These are phyloP conservation scores for Cygnus olor DNA, from an alignment of 2,797 vertebrate genomes.

Conservation along the genomic window DNA sequence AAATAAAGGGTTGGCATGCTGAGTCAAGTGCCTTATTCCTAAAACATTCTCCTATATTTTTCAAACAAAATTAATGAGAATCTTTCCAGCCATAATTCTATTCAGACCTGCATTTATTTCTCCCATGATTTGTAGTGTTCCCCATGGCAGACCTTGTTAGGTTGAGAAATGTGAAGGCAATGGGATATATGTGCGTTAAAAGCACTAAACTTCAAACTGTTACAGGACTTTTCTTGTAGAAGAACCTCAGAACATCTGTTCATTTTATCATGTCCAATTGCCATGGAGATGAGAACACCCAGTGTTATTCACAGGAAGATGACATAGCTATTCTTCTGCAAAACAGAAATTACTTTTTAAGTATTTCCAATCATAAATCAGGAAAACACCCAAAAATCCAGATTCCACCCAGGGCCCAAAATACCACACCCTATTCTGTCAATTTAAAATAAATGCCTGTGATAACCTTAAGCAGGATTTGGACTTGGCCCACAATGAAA, in stretches of 20 bases:
- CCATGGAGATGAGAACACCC: slow-evolving; percentile 69
- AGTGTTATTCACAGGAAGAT: slow-evolving; percentile 69
- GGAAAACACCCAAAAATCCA: slow-evolving; percentile 54
- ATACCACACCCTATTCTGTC: slow-evolving; percentile 45
- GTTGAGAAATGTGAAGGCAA: neutral
- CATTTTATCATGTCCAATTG: slow-evolving; percentile 54
- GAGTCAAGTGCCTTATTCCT: neutral
- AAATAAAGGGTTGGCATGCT: neutral
- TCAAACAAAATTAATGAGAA: neutral
- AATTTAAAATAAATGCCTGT: neutral
- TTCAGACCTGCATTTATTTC: neutral
- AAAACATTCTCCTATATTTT: neutral
- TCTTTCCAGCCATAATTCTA: neutral
- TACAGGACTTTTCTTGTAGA: neutral
- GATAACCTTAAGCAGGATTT: neutral
- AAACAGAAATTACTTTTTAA: slow-evolving; percentile 65
- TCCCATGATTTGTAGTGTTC: neutral
- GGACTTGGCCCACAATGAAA: neutral
- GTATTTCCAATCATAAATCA: slow-evolving; percentile 67
- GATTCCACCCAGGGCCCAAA: neutral
- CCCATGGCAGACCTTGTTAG: neutral
- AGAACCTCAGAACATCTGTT: slow-evolving; percentile 53
- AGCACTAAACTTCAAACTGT: neutral
- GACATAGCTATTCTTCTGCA: slow-evolving; percentile 68
- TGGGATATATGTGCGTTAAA: neutral